phyloP scores from a whole-genome alignment of 2,888 invertebrate species.

The Agriopis aurantiaria region DNA sequence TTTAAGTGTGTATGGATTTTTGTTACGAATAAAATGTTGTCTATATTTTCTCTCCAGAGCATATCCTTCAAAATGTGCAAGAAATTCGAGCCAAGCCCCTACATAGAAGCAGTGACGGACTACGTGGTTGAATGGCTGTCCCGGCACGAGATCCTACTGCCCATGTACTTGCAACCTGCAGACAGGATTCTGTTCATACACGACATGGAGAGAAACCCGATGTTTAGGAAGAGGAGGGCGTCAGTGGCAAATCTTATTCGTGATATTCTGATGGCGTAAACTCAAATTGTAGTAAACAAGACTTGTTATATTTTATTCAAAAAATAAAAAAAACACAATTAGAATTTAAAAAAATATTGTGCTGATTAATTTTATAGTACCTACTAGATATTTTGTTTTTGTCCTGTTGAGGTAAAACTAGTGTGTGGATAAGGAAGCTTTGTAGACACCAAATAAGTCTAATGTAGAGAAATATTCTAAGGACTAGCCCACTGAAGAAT shows the following conservation, averaged over 20 bases:
- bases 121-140: conserved; percentile 75
- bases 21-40: too few species aligned
- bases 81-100: conserved; percentile 66
- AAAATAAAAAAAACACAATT: too few species aligned
- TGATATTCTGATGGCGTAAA: conserved; percentile 34
- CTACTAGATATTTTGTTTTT: too few species aligned
- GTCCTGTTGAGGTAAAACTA: too few species aligned
- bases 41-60: neutral
- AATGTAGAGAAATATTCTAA: too few species aligned
- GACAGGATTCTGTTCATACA: conserved; percentile 49
- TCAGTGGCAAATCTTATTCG: conserved; percentile 51
- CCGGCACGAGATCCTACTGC: conserved; percentile 66
- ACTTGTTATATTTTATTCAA: neutral
- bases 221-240: conserved; percentile 53
- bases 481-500: too few species aligned
- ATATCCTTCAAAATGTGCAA: conserved; percentile 51
- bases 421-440: too few species aligned
- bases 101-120: conserved; percentile 70
- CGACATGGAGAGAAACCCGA: conserved; percentile 56
- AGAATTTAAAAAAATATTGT: too few species aligned
- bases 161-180: conserved; percentile 71
- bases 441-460: too few species aligned
- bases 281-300: neutral
- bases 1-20: too few species aligned
- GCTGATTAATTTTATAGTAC: too few species aligned